phyloP scores from a whole-genome alignment of 2,888 invertebrate genomes.

The Tetropium fuscum region DNA sequence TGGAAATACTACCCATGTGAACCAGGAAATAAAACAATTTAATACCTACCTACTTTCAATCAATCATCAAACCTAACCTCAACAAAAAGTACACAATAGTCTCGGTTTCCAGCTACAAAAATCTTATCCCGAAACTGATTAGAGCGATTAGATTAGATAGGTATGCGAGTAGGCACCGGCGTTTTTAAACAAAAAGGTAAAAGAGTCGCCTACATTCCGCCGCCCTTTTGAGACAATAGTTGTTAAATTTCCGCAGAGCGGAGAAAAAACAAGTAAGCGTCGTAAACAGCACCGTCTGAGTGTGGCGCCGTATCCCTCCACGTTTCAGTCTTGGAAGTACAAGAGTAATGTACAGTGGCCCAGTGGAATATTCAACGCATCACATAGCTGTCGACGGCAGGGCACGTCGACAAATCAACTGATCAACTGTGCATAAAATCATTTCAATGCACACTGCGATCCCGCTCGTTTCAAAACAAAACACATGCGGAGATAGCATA shows the following conservation, averaged over 20 bases:
- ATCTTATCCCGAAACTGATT: not conserved
- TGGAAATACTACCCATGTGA: too few species aligned
- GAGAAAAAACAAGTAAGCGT: slow-evolving; percentile 46
- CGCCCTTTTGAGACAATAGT: slow-evolving; percentile 13
- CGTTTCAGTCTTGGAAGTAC: slow-evolving; percentile 58
- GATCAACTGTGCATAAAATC: slow-evolving; percentile 64
- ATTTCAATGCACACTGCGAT: slow-evolving; percentile 67
- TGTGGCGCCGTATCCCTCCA: slow-evolving; percentile 63
- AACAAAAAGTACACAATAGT: too few species aligned
- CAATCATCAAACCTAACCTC: too few species aligned
- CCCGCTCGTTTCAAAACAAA: slow-evolving; percentile 68
- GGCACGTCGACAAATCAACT: slow-evolving; percentile 47
- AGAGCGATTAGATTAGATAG: slow-evolving; percentile 10
- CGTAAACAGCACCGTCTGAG: slow-evolving; percentile 61
- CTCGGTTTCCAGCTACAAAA: not conserved
- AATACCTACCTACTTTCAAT: too few species aligned
- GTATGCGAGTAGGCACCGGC: too few species aligned
- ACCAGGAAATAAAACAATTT: too few species aligned
- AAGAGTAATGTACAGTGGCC: slow-evolving; percentile 63
- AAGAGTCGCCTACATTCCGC: too few species aligned
- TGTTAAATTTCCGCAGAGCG: slow-evolving; percentile 24
- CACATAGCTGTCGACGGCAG: slow-evolving; percentile 32
- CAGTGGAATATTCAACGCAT: slow-evolving; percentile 49
- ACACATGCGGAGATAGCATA: slow-evolving; percentile 66
- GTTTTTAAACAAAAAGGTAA: too few species aligned